These are phyloP conservation scores for Heterotilapia buettikoferi DNA, from an alignment of 2,113 vertebrate genomes.

Conservation along the genomic window DNA sequence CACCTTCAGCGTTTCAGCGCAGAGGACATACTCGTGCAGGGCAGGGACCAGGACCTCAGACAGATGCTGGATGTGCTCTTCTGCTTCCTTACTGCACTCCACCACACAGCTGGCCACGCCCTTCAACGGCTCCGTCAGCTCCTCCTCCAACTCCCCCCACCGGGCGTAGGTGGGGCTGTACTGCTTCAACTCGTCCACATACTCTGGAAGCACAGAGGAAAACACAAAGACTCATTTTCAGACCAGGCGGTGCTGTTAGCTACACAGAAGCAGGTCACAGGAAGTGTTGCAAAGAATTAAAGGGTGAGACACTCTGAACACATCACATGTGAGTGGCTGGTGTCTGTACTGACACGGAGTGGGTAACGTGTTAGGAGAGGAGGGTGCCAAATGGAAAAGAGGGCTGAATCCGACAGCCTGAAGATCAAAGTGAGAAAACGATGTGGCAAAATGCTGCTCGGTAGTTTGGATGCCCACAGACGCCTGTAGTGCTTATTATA, in stretches of 20 bases:
- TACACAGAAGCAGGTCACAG: background rate
- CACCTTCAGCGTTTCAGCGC: slow-evolving; percentile 88
- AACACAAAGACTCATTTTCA: background rate
- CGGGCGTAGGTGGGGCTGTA: slow-evolving; percentile 77
- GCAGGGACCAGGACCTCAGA: slow-evolving; percentile 77
- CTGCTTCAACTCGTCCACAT: slow-evolving; percentile 84
- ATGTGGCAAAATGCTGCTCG: background rate
- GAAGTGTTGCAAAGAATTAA: background rate
- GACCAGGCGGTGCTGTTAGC: background rate
- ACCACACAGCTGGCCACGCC: slow-evolving; percentile 80
- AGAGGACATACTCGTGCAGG: slow-evolving; percentile 89
- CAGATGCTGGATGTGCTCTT: slow-evolving; percentile 75
- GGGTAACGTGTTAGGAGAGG: background rate
- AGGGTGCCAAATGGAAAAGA: background rate
- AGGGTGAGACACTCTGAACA: background rate
- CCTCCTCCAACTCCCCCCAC: slow-evolving; percentile 84
- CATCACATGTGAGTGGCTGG: background rate
- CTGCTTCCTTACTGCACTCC: slow-evolving; percentile 77
- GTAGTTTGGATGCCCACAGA: background rate
- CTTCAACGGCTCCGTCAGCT: slow-evolving; percentile 76
- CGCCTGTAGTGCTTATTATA: background rate
- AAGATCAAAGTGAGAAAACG: background rate
- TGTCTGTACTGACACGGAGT: background rate
- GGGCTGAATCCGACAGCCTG: rapidly evolving
- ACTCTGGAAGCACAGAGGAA: slow-evolving; percentile 69